A percentile compares a stretch with the other conserved stretches of the same genome.
These are phyloP conservation scores for Opisthograptis luteolata DNA, from an alignment of 2,888 invertebrate species.

Conservation along the genomic window DNA sequence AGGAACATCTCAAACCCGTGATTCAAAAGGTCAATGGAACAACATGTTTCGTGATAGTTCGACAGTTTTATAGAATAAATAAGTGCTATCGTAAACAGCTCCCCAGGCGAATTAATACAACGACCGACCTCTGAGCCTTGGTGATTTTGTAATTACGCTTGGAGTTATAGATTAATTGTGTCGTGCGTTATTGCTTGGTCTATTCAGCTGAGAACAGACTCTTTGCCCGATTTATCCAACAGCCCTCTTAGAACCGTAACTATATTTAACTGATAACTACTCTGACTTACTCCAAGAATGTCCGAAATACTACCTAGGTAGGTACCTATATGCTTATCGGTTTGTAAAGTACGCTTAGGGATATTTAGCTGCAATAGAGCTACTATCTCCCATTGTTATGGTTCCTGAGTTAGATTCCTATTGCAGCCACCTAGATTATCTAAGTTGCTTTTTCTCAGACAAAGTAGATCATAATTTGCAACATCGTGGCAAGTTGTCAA, in stretches of 20 bases:
- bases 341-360: no score
- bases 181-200: not conserved
- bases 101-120: conserved; percentile 55
- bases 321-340: no score
- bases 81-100: conserved; percentile 63
- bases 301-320: no score
- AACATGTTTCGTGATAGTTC: conserved; percentile 49
- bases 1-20: conserved; percentile 9
- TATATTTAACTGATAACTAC: no score
- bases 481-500: conserved; percentile 41
- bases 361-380: no score
- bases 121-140: conserved; percentile 57
- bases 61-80: conserved; percentile 72
- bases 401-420: no score
- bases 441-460: conserved; percentile 31
- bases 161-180: conserved; percentile 50
- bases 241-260: no score
- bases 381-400: no score
- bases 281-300: no score
- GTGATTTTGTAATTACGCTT: conserved; percentile 65
- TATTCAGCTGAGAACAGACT: conserved; percentile 22
- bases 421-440: no score
- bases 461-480: conserved; percentile 44
- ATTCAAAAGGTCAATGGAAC: conserved; percentile 33
- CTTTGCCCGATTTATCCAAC: not conserved